These are phyloP conservation scores for Brachyistius frenatus DNA, from an alignment of 2,113 vertebrate genomes.

Conservation along the genomic window DNA sequence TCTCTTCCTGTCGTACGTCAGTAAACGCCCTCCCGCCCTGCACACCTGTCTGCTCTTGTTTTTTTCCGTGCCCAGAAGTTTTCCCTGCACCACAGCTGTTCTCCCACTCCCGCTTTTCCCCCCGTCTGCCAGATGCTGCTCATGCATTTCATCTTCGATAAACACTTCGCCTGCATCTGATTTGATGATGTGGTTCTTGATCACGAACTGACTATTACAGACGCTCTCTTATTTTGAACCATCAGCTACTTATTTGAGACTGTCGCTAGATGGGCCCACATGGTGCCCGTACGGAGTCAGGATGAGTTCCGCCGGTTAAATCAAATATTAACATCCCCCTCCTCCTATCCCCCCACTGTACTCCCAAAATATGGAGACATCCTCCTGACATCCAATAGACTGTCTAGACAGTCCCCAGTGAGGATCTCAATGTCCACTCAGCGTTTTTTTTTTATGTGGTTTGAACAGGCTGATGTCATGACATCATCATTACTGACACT, in stretches of 20 bases:
- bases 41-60: neutral
- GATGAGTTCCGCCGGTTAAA: neutral
- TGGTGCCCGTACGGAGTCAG: neutral
- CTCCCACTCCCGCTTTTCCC: too few relatives aligned
- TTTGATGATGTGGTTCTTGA: neutral
- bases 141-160: neutral
- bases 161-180: slow-evolving; percentile 17
- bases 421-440: neutral
- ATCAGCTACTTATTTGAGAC: neutral
- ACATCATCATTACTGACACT: neutral
- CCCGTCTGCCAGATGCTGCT: neutral
- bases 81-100: too few relatives aligned
- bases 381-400: neutral
- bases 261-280: neutral
- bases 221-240: neutral
- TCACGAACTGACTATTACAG: neutral
- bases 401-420: neutral
- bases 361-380: neutral
- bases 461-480: neutral
- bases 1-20: too few relatives aligned
- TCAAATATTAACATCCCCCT: neutral
- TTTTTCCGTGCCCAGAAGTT: too few relatives aligned
- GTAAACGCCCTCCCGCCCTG: neutral
- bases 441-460: neutral
- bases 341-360: neutral